phyloP scores from a whole-genome alignment of 2,888 invertebrate species.

The Coelogynopora nodosa region DNA sequence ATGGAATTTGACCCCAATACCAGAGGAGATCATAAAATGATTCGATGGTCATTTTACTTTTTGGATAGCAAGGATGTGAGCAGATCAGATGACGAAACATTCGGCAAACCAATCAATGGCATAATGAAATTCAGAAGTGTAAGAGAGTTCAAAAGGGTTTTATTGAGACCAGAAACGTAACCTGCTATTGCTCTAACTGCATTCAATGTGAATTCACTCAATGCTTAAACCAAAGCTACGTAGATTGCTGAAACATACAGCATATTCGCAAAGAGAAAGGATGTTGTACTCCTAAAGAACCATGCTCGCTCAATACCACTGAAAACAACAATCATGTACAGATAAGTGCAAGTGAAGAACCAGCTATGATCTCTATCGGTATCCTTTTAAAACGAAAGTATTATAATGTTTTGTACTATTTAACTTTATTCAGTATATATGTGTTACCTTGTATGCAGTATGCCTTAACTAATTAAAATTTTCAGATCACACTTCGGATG shows the following conservation, averaged over 20 bases:
- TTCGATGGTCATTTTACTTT: not conserved
- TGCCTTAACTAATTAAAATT: not conserved
- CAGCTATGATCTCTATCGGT: too few species aligned
- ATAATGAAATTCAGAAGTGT: not conserved
- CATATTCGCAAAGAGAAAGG: not conserved
- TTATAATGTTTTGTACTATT: too few species aligned
- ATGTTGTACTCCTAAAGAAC: not conserved
- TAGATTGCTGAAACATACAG: not conserved
- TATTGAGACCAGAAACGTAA: not conserved
- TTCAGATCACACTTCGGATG: not conserved
- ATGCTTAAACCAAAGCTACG: not conserved
- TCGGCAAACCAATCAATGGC: not conserved
- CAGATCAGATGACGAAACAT: not conserved
- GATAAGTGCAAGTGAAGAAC: too few species aligned
- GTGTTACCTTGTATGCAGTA: not conserved
- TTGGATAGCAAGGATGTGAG: not conserved
- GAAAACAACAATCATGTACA: not conserved
- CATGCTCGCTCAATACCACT: not conserved
- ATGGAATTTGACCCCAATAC: not conserved
- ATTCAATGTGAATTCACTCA: not conserved
- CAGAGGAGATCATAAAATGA: not conserved
- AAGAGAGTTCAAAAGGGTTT: not conserved
- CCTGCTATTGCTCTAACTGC: not conserved
- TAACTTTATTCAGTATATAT: not conserved
- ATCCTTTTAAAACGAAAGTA: not conserved